phyloP scores from a whole-genome alignment of 2,888 invertebrate genomes.

The Noctua janthina region DNA sequence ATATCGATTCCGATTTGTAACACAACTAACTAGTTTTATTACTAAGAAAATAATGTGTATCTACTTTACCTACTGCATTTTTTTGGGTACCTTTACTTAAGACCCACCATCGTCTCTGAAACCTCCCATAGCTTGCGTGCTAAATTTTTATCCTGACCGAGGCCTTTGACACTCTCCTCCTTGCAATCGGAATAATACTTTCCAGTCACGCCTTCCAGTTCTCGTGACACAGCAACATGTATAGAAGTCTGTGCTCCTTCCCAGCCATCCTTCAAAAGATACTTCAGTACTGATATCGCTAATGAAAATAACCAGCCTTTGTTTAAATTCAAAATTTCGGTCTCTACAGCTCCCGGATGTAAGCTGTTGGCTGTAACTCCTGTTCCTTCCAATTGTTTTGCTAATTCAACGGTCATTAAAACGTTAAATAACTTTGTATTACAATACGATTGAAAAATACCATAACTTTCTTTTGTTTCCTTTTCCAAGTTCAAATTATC shows the following conservation, averaged over 20 bases:
- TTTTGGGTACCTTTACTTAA: constrained; percentile 58
- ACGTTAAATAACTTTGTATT: constrained; percentile 94
- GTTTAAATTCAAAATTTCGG: constrained; percentile 88
- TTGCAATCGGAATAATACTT: constrained; percentile 91
- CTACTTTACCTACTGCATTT: neutral
- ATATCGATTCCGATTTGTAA: neutral
- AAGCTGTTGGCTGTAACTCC: constrained; percentile 94
- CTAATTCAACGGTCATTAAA: constrained; percentile 93
- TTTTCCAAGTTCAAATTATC: constrained; percentile 75
- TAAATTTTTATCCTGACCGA: constrained; percentile 85
- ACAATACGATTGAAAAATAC: constrained; percentile 61
- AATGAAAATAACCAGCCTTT: constrained; percentile 60
- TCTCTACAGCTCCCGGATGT: constrained; percentile 94
- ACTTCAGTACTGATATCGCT: constrained; percentile 80
- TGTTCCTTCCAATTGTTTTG: constrained; percentile 92
- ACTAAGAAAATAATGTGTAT: neutral
- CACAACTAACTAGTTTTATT: neutral
- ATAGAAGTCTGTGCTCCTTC: constrained; percentile 89
- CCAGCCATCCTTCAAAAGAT: constrained; percentile 75
- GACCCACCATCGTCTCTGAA: constrained; percentile 77
- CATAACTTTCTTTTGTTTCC: constrained; percentile 65
- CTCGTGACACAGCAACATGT: constrained; percentile 88
- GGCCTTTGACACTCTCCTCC: constrained; percentile 79
- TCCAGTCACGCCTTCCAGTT: constrained; percentile 90
- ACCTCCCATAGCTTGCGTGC: constrained; percentile 92